Conservation (phyloP, 2,888 invertebrate genomes). For the Dichetophora obliterata region DNA sequence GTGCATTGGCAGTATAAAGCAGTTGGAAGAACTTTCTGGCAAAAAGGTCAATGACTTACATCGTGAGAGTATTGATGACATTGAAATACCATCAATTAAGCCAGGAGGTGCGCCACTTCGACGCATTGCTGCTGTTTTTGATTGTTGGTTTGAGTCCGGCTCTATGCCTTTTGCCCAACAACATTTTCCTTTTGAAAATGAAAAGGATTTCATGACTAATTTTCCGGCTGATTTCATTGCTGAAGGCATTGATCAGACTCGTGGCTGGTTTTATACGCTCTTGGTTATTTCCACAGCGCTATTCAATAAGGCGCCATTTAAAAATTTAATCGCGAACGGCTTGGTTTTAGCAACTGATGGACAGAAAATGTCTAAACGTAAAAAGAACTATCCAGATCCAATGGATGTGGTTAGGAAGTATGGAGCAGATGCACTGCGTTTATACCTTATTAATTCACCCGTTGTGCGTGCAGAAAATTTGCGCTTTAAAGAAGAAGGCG, state of each 20-base stretch:
- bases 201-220: slow-evolving; percentile 86
- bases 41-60: slow-evolving; percentile 89
- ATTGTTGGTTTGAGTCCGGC: slow-evolving; percentile 99
- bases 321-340: slow-evolving; percentile 97
- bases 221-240: slow-evolving; percentile 99
- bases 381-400: slow-evolving; percentile 99
- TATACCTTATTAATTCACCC: slow-evolving; percentile 98
- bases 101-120: slow-evolving; percentile 86
- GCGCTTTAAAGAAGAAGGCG: slow-evolving; percentile 97
- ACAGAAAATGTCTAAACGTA: slow-evolving; percentile 99
- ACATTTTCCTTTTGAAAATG: slow-evolving; percentile 96
- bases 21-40: slow-evolving; percentile 88
- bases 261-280: slow-evolving; percentile 99
- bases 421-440: slow-evolving; percentile 95
- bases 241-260: slow-evolving; percentile 98
- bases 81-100: slow-evolving; percentile 91
- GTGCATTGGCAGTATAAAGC: slow-evolving; percentile 93
- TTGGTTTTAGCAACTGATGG: slow-evolving; percentile 97
- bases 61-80: slow-evolving; percentile 91
- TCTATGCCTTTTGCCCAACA: slow-evolving; percentile 99
- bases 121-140: slow-evolving; percentile 95
- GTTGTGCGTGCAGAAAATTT: slow-evolving; percentile 97
- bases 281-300: slow-evolving; percentile 95
- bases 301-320: slow-evolving; percentile 96
- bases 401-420: slow-evolving; percentile 90